These are phyloP conservation scores for Serinus canaria DNA, from an alignment of 2,113 vertebrate genomes.

Conservation along the genomic window DNA sequence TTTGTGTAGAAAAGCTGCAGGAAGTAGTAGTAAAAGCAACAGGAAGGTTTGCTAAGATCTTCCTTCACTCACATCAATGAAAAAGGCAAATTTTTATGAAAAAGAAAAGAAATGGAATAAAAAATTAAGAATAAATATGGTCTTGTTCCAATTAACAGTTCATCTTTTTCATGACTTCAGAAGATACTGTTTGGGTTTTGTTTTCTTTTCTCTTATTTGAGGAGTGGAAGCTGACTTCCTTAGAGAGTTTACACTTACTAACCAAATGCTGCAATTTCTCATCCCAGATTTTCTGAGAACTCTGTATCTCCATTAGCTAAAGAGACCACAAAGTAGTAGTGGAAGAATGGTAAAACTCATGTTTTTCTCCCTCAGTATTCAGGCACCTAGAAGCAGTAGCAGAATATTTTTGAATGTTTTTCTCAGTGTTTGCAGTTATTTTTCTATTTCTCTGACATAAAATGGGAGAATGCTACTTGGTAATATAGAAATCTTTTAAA, in stretches of 20 bases:
- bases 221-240: neutral
- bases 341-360: neutral
- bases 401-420: neutral
- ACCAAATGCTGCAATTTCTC: neutral
- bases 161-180: neutral
- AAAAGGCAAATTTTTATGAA: neutral
- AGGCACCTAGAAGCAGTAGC: neutral
- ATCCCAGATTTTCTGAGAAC: neutral
- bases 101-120: neutral
- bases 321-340: neutral
- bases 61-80: neutral
- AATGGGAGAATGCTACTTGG: neutral
- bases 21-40: neutral
- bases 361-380: neutral
- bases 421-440: neutral
- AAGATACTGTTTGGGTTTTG: neutral
- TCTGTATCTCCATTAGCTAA: neutral
- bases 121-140: neutral
- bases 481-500: neutral
- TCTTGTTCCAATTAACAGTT: neutral
- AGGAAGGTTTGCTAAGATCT: neutral
- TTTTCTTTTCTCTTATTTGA: neutral
- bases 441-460: neutral
- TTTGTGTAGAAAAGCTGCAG: neutral
- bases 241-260: neutral